Evolutionary conservation across 1,140 invertebrate species (phyloP).

Genomic region (Orchestia grillus): DNA sequence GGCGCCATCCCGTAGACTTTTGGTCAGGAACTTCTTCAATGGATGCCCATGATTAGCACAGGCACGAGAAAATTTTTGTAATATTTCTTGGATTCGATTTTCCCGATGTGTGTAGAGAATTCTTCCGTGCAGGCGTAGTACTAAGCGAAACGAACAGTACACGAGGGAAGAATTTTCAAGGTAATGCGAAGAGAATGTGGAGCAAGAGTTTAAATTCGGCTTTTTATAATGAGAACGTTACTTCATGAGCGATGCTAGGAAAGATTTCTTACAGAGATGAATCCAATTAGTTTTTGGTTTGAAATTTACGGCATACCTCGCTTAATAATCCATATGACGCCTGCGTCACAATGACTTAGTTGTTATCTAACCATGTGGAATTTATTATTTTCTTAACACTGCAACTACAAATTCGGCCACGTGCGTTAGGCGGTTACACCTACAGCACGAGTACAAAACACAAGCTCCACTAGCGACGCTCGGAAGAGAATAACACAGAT

Average conservation of each 20-base stretch:
- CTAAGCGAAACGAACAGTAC: background rate
- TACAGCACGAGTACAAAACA: background rate
- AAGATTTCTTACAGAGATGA: too few relatives aligned
- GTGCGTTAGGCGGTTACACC: too few relatives aligned
- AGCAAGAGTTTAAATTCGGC: too few relatives aligned
- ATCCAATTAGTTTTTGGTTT: too few relatives aligned
- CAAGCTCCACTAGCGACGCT: background rate
- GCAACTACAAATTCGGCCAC: too few relatives aligned
- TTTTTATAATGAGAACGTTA: too few relatives aligned
- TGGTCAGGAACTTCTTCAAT: background rate
- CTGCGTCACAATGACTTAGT: too few relatives aligned
- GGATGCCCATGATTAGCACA: background rate
- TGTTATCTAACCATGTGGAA: too few relatives aligned
- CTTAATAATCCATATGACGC: too few relatives aligned
- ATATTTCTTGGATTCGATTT: background rate
- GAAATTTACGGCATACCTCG: too few relatives aligned
- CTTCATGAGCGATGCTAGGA: too few relatives aligned
- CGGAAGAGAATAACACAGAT: background rate
- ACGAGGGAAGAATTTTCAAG: background rate
- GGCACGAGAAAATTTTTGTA: background rate
- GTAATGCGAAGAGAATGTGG: background rate
- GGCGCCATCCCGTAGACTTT: background rate
- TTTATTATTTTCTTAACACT: too few relatives aligned
- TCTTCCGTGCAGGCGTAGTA: background rate
- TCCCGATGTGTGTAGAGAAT: background rate